Percentiles rank a stretch among this genome's conserved stretches.
phyloP scores from a whole-genome alignment of 2,888 invertebrate species.

The Noctua janthina region DNA sequence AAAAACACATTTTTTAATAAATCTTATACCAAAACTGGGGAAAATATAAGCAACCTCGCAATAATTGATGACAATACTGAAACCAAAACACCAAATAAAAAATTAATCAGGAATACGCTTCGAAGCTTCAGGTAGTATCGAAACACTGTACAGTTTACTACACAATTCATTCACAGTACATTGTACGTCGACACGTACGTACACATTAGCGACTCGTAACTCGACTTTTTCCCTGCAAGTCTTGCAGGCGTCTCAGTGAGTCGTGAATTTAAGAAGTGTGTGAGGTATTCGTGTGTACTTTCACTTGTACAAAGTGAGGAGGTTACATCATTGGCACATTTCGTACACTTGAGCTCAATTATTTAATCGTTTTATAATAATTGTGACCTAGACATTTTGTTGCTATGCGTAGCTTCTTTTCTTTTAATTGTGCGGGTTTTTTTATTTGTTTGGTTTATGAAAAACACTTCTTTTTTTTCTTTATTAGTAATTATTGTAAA shows the following conservation, averaged over 20 bases:
- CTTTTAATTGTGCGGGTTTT: slow-evolving; percentile 19
- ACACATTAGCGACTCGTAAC: slow-evolving; percentile 50
- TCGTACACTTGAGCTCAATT: slow-evolving; percentile 77
- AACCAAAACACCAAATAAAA: not conserved
- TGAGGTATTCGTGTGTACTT: slow-evolving; percentile 71
- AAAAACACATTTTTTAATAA: not conserved
- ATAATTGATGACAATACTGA: not conserved
- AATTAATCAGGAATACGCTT: not conserved
- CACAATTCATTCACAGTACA: slow-evolving; percentile 57
- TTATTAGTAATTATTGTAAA: not conserved
- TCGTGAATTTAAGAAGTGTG: slow-evolving; percentile 63
- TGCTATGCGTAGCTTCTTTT: slow-evolving; percentile 56
- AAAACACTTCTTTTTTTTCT: not conserved
- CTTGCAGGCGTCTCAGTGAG: slow-evolving; percentile 50
- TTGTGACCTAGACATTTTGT: slow-evolving; percentile 78
- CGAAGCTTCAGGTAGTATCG: not conserved
- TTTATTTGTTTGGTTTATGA: not conserved
- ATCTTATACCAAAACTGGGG: accelerated
- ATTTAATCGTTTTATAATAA: slow-evolving; percentile 83
- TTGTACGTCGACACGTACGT: slow-evolving; percentile 7
- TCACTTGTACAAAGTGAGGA: slow-evolving; percentile 72
- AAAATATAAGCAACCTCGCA: not conserved
- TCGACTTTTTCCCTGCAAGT: slow-evolving; percentile 62
- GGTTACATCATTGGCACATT: slow-evolving; percentile 77
- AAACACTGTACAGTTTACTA: slow-evolving; percentile 30